phyloP scores from a whole-genome alignment of 2,888 invertebrate species.

The Chironomus tentans region DNA sequence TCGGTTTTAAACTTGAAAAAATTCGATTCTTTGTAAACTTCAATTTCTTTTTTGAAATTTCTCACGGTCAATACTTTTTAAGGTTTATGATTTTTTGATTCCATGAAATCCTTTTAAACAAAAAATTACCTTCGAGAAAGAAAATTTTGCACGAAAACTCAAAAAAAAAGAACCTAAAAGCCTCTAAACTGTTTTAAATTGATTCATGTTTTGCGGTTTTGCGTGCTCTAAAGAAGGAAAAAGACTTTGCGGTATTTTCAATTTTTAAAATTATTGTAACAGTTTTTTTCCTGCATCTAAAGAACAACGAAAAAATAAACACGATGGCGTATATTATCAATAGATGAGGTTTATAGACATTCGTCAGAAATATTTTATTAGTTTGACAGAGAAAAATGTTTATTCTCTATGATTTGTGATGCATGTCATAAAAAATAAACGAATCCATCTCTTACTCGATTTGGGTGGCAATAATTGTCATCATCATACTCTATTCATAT shows the following conservation, averaged over 20 bases:
- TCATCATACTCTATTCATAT: too few species aligned
- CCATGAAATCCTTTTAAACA: neutral
- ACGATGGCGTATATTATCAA: neutral
- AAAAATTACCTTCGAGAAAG: neutral
- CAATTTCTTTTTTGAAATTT: neutral
- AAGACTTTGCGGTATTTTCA: slow-evolving; percentile 10
- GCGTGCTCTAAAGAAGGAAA: slow-evolving; percentile 1
- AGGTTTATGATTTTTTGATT: neutral
- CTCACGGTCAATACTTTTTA: neutral
- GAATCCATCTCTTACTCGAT: neutral
- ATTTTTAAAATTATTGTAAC: neutral
- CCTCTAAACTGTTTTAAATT: slow-evolving; percentile 4
- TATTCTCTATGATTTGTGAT: neutral
- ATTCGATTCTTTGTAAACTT: too few species aligned
- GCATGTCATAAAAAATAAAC: neutral
- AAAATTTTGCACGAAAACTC: neutral
- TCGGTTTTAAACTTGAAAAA: too few species aligned
- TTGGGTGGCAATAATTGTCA: slow-evolving; percentile 9
- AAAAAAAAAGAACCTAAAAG: neutral
- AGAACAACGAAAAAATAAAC: neutral
- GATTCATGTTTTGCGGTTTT: slow-evolving; percentile 7
- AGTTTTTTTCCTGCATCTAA: neutral
- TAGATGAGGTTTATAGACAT: too few species aligned
- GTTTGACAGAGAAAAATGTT: neutral
- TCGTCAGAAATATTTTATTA: neutral